Base-by-base conservation (phyloP, 2,888 invertebrate species). In the Ichneumoninae sp. region DNA sequence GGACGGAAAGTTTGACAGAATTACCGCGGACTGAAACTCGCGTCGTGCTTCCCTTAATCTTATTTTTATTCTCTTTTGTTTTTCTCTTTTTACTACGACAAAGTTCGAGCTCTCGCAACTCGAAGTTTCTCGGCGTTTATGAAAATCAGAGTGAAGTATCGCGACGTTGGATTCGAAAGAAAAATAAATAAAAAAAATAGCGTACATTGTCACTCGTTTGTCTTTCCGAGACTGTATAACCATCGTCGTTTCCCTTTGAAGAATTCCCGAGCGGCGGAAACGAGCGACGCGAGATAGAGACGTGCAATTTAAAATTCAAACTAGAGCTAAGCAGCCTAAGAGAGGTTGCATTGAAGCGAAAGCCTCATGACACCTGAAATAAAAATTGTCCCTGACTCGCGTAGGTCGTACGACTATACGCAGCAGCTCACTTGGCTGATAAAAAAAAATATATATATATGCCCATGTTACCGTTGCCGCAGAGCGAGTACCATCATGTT, bases 401-500 rank as follows among this genome's bases (percentile, higher is more conserved):
- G 69, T n/a, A 78, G 40, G 60, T 78, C 47, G 33, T 36, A 44
- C 54, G 68, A 54, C 69, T 65, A 47, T 65, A 65, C 65, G 50
- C 54, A 68, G 26, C 66, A 66, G 22, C 22, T 36, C 44, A 4
- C 44, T 22, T 44, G 26, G 19, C 26, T 47, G 36, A 40, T 44
- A 19, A 13, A n/a, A 19, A n/a, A 13, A 36, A 0, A 62, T n/a
- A 74, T 62, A 62, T 30, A 30, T 19, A 30, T 54, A 69, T 52
- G 50, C 13, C 3, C 57, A 26, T 57, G 44, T 66, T 68, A 82
- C 47, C 82, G 74, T 78, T 82, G 72, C 54, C 77, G 71, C 65
- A 70, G 44, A 60, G 75, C 71, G 77, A 74, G 74, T 79, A 79
- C 78, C 69, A 74, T 62, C 69, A 77, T 83, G 82, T 83, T 79